These are phyloP conservation scores for Octodon degus DNA, from an alignment of 2,113 vertebrate genomes.

Conservation along the genomic window DNA sequence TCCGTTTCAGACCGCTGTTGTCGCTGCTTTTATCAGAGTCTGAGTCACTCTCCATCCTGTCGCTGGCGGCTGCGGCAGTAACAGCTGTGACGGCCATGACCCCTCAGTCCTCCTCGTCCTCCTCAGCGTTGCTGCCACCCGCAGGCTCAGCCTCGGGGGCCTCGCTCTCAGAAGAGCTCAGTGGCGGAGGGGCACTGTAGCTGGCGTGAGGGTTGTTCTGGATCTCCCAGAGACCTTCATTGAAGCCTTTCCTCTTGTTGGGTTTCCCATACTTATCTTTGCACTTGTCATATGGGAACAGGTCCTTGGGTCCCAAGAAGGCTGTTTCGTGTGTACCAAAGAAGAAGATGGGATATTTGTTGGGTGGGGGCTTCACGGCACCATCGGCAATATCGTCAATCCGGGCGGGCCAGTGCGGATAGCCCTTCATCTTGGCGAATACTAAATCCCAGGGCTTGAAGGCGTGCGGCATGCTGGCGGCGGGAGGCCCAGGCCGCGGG, in stretches of 20 bases:
- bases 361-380: slow-evolving; percentile 97
- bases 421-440: slow-evolving; percentile 97
- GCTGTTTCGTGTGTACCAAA: slow-evolving; percentile 98
- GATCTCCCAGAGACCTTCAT: slow-evolving; percentile 99
- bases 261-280: slow-evolving; percentile 97
- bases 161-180: slow-evolving; percentile 96
- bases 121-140: slow-evolving; percentile 85
- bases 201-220: slow-evolving; percentile 99
- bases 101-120: slow-evolving; percentile 81
- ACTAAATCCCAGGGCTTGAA: slow-evolving; percentile 94
- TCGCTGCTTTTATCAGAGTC: slow-evolving; percentile 94
- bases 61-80: neutral
- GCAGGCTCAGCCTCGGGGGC: slow-evolving; percentile 87
- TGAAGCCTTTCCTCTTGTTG: slow-evolving; percentile 99
- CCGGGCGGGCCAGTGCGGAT: slow-evolving; percentile 96
- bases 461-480: slow-evolving; percentile 89
- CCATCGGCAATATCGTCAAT: slow-evolving; percentile 98
- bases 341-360: slow-evolving; percentile 99
- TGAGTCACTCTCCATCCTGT: slow-evolving; percentile 89
- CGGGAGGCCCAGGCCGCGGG: slow-evolving; percentile 65
- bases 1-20: slow-evolving; percentile 87
- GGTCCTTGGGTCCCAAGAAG: slow-evolving; percentile 97
- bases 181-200: slow-evolving; percentile 93
- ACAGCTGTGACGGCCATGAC: slow-evolving; percentile 66
- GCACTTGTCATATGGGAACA: slow-evolving; percentile 96